These are phyloP conservation scores for Sicus ferrugineus DNA, from an alignment of 2,888 invertebrate genomes.

Conservation along the genomic window DNA sequence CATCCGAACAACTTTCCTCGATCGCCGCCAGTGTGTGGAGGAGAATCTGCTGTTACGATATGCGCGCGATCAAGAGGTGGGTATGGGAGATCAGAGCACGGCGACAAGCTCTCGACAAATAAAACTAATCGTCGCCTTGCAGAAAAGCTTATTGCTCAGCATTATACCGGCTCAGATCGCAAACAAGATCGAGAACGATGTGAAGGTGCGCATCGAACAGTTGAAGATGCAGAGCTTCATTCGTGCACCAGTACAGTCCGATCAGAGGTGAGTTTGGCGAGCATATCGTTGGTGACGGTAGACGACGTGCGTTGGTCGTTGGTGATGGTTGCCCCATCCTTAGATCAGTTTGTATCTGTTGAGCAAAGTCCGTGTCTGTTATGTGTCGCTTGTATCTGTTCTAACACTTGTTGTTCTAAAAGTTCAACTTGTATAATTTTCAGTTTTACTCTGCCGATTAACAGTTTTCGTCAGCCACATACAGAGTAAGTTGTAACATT, in stretches of 20 bases:
- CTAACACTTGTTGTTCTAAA: not conserved
- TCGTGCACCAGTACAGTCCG: not conserved
- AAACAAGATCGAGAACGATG: constrained; percentile 69
- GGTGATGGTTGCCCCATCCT: not conserved
- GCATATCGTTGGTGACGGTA: not conserved
- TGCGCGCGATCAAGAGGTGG: constrained; percentile 85
- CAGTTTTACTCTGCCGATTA: constrained; percentile 46
- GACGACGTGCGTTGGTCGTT: not conserved
- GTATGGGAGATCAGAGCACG: constrained; percentile 28
- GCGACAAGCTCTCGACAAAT: not conserved
- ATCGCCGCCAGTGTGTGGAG: constrained; percentile 85
- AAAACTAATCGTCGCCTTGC: constrained; percentile 42
- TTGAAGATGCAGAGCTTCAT: constrained; percentile 62
- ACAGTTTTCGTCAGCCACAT: constrained; percentile 60
- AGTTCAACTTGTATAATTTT: constrained; percentile 30
- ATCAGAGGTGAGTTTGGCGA: constrained; percentile 33
- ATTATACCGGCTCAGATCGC: constrained; percentile 88
- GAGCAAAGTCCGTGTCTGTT: not conserved
- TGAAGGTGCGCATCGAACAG: constrained; percentile 68
- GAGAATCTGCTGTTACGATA: constrained; percentile 82
- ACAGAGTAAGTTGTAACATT: constrained; percentile 52
- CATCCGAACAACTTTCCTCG: constrained; percentile 85
- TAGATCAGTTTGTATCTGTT: not conserved
- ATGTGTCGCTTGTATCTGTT: no score
- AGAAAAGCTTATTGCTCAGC: constrained; percentile 85